These are phyloP conservation scores for Chanos chanos DNA, from an alignment of 2,797 vertebrate genomes.

Conservation along the genomic window DNA sequence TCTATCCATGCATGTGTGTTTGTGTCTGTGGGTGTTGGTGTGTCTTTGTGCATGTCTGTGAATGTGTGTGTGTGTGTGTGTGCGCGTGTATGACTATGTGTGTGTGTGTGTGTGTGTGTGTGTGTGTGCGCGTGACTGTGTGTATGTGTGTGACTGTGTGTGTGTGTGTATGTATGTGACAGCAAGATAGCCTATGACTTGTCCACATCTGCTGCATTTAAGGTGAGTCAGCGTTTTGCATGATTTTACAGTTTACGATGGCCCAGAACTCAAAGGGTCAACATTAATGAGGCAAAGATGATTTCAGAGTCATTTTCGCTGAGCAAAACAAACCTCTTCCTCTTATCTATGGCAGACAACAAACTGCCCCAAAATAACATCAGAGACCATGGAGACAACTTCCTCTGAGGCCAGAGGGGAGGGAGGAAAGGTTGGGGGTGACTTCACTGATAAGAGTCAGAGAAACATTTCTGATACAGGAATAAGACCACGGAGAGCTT, in stretches of 20 bases:
- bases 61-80: background rate
- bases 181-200: no score
- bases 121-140: slow-evolving; percentile 1
- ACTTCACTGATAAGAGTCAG: slow-evolving; percentile 65
- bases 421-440: slow-evolving; percentile 52
- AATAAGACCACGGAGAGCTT: background rate
- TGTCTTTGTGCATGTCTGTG: slow-evolving; percentile 1
- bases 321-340: slow-evolving; percentile 52
- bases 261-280: no score
- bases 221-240: no score
- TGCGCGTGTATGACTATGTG: background rate
- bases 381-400: slow-evolving; percentile 56
- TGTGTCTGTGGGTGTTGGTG: background rate
- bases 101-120: background rate
- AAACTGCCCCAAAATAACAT: slow-evolving; percentile 69
- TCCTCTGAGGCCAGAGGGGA: slow-evolving; percentile 54
- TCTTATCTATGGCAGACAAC: slow-evolving; percentile 61
- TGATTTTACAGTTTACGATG: no score
- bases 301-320: slow-evolving; percentile 25
- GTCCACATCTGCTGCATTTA: no score
- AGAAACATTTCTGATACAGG: slow-evolving; percentile 47
- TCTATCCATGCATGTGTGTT: background rate
- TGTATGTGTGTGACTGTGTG: background rate
- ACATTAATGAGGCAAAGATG: slow-evolving; percentile 1
- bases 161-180: background rate